phyloP scores from a whole-genome alignment of 2,113 vertebrate species.

The Lycocorax pyrrhopterus region DNA sequence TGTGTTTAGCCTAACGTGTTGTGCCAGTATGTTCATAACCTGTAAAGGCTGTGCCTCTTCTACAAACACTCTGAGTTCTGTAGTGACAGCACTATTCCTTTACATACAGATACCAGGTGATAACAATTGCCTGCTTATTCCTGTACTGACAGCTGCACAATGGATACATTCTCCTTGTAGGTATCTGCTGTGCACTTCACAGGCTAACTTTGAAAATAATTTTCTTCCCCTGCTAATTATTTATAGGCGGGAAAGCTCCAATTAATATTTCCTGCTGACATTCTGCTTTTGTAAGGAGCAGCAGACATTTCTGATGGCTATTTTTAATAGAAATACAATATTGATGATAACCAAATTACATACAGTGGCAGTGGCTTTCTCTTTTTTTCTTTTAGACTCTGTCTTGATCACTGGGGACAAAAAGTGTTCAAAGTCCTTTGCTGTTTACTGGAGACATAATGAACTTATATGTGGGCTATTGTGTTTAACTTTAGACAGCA shows the following conservation, averaged over 20 bases:
- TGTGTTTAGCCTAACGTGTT: neutral
- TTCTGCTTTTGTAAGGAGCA: neutral
- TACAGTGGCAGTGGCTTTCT: neutral
- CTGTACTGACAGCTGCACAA: neutral
- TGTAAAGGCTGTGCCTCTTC: neutral
- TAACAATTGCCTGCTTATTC: neutral
- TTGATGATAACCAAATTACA: neutral
- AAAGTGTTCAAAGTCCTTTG: neutral
- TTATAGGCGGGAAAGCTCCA: neutral
- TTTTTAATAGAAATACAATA: neutral
- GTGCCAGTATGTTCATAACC: neutral
- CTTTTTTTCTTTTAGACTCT: neutral
- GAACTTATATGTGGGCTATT: neutral
- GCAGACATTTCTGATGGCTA: neutral
- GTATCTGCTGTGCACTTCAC: neutral
- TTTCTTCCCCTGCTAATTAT: neutral
- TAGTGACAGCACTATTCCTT: neutral
- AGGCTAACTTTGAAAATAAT: neutral
- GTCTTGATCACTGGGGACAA: neutral
- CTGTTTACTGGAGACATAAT: neutral
- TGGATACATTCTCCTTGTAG: neutral
- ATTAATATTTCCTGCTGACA: neutral
- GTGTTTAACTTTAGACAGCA: neutral
- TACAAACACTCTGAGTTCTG: neutral
- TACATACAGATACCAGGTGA: neutral